phyloP scores from a whole-genome alignment of 1,140 invertebrate genomes.

The Macrocentrus cingulum region DNA sequence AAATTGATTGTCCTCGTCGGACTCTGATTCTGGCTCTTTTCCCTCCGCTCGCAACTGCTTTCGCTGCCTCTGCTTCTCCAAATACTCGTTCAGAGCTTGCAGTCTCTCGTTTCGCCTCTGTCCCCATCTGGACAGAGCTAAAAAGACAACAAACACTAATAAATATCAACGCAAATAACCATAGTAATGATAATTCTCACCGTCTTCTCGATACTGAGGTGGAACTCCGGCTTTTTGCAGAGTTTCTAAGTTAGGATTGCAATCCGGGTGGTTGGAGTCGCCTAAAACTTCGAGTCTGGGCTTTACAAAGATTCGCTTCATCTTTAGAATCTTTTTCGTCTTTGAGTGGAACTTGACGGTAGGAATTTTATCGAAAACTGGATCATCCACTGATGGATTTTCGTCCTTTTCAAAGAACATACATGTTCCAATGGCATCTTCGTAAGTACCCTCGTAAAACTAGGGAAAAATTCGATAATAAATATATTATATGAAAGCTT shows the following conservation, averaged over 20 bases:
- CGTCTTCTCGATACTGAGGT: slow-evolving; percentile 42
- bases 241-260: slow-evolving; percentile 42
- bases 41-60: slow-evolving; percentile 41
- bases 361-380: slow-evolving; percentile 53
- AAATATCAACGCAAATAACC: no score
- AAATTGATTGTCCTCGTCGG: slow-evolving; percentile 45
- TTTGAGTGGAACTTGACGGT: slow-evolving; percentile 56
- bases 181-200: slow-evolving; percentile 28
- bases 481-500: slow-evolving; percentile 1
- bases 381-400: slow-evolving; percentile 48
- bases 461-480: slow-evolving; percentile 30
- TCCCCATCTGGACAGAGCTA: slow-evolving; percentile 45
- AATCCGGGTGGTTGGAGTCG: slow-evolving; percentile 37
- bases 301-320: slow-evolving; percentile 58
- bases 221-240: slow-evolving; percentile 45
- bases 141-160: slow-evolving; percentile 27
- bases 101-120: slow-evolving; percentile 36
- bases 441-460: slow-evolving; percentile 59
- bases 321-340: slow-evolving; percentile 58
- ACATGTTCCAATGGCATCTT: slow-evolving; percentile 57
- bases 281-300: slow-evolving; percentile 46
- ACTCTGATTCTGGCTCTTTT: slow-evolving; percentile 43
- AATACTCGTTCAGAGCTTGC: slow-evolving; percentile 37
- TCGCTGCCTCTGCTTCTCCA: slow-evolving; percentile 45
- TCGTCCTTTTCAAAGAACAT: slow-evolving; percentile 59